Percentiles rank a stretch among this genome's conserved stretches.
phyloP scores from a whole-genome alignment of 2,888 invertebrate species.

The Ochropleura plecta region DNA sequence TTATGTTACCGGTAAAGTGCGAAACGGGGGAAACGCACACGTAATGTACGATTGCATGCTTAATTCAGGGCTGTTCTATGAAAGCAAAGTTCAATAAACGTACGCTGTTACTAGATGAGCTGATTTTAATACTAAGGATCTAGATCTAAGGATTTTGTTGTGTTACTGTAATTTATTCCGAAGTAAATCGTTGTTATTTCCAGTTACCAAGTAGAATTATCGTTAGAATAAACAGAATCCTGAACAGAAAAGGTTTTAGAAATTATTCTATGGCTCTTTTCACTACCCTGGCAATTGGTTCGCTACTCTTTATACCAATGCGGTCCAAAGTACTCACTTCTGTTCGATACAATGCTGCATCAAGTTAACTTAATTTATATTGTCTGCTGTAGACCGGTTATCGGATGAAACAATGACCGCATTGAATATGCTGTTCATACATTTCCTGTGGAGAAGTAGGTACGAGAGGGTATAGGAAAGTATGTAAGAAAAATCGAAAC shows the following conservation, averaged over 20 bases:
- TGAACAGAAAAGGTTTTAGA: slow-evolving; percentile 46
- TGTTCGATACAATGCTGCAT: slow-evolving; percentile 46
- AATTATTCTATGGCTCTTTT: slow-evolving; percentile 38
- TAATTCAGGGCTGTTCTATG: slow-evolving; percentile 32
- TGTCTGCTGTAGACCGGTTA: slow-evolving; percentile 37
- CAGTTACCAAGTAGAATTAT: slow-evolving; percentile 37
- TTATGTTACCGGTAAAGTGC: slow-evolving; percentile 73
- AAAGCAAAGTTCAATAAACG: slow-evolving; percentile 38
- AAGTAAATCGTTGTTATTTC: slow-evolving; percentile 43
- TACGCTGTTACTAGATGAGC: slow-evolving; percentile 43
- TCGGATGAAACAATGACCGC: slow-evolving; percentile 36
- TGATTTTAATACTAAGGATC: slow-evolving; percentile 46
- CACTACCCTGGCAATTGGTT: slow-evolving; percentile 34
- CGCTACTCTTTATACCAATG: slow-evolving; percentile 43
- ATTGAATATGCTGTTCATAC: slow-evolving; percentile 40
- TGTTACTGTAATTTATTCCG: slow-evolving; percentile 54
- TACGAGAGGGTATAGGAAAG: slow-evolving; percentile 29
- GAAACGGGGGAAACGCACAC: slow-evolving; percentile 60
- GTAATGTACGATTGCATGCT: slow-evolving; percentile 54
- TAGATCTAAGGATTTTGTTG: slow-evolving; percentile 32
- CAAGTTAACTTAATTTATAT: slow-evolving; percentile 52
- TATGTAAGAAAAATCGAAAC: slow-evolving; percentile 67
- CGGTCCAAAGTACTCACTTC: slow-evolving; percentile 26
- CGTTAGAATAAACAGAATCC: slow-evolving; percentile 27
- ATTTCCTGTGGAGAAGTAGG: slow-evolving; percentile 39